Evolutionary conservation across 1,140 invertebrate genomes (phyloP), one percentile per base, ranked within the genome.

Genomic region (Cydia amplana): DNA sequence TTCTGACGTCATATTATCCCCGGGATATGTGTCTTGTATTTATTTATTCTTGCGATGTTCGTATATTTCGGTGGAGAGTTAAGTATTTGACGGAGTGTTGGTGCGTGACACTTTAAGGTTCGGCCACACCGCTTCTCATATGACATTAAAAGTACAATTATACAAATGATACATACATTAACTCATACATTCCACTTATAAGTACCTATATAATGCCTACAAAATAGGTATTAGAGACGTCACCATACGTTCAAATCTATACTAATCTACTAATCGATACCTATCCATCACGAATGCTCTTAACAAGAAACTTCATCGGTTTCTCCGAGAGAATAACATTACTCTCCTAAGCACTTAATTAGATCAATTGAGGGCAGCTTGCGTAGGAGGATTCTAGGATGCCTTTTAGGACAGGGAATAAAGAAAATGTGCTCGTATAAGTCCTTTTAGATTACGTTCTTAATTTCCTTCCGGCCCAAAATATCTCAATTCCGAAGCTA

Each of bases 401-500:
- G 51, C 51, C 51, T 55, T 55, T 55, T 55, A 55, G 51, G n/a
- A 18, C 51, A 55, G 12, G 51, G 51, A 60, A 23, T 60, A 23
- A 60, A 60, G 55, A n/a, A 55, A 55, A 10, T 12, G 7, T 60
- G 7, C 6, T 60, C 9, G 20, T 18, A 23, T 60, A 23, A 10
- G 55, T 23, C 18, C 18, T 23, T 60, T 60, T 23, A 60, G 7
- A 60, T 60, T 60, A 60, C n/a, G 6, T 4, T 18, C n/a, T 5
- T 60, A 2, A 23, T n/a, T 60, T 60, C 55, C 18, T 60, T 60
- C 9, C 9, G 16, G 55, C 12, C 46, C 46, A 32, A 40, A 70
- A 67, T 32, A 67, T 32, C 64, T 67, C 64, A 67, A 43, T 70
- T 70, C 65, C 32, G 16, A 18, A 36, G 14, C 32, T 70, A 70